Percentiles rank a stretch among this genome's conserved stretches.
These are phyloP conservation scores for Procambarus clarkii DNA, from an alignment of 1,140 invertebrate species.

Conservation along the genomic window DNA sequence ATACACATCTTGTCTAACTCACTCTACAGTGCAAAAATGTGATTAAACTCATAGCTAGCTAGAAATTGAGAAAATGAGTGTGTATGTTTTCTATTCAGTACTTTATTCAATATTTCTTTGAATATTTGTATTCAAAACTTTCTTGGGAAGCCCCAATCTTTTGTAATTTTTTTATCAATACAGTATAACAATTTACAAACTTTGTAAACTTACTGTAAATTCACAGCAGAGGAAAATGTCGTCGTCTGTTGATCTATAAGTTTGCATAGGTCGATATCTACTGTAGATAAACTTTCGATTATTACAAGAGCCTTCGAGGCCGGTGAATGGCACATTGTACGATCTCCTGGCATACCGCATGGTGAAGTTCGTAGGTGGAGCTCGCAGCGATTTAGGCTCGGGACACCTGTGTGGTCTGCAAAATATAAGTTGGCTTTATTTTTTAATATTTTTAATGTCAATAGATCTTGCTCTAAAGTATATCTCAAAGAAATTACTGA, in stretches of 20 bases:
- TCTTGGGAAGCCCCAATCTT: too few species aligned
- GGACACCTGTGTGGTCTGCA: conserved; percentile 92
- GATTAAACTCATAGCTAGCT: too few species aligned
- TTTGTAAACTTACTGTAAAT: conserved; percentile 81
- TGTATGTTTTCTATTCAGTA: too few species aligned
- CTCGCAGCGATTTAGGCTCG: conserved; percentile 86
- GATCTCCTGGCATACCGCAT: conserved; percentile 76
- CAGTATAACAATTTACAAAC: neutral
- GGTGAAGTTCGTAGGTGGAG: conserved; percentile 84
- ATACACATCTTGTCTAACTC: too few species aligned
- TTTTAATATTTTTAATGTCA: too few species aligned
- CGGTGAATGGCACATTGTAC: conserved; percentile 31
- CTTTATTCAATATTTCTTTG: too few species aligned
- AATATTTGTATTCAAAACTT: too few species aligned
- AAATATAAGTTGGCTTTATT: neutral
- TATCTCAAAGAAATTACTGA: too few species aligned
- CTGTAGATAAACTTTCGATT: conserved; percentile 84
- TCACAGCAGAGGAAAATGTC: conserved; percentile 82
- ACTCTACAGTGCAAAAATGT: too few species aligned
- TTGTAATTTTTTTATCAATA: too few species aligned
- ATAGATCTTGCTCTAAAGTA: too few species aligned
- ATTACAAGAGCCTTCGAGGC: conserved; percentile 10
- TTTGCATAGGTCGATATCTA: conserved; percentile 90
- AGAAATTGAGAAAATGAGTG: too few species aligned
- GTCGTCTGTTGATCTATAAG: conserved; percentile 84